phyloP scores from a whole-genome alignment of 2,113 vertebrate species.

The Semnornis frantzii region DNA sequence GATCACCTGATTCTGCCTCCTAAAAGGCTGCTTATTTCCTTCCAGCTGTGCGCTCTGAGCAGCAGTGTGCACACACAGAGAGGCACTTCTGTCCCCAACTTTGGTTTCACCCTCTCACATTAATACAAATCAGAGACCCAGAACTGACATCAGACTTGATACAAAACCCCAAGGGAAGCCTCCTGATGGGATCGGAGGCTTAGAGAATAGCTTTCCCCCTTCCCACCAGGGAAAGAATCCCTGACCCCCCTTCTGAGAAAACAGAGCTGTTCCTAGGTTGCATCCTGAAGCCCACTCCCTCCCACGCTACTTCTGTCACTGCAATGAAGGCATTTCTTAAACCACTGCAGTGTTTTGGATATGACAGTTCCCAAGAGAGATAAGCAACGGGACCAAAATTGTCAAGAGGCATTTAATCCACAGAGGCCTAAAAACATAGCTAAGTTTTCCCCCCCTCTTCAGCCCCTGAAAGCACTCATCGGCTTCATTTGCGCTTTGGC shows the following conservation, averaged over 20 bases:
- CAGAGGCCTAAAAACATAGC: not conserved
- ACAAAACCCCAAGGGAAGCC: not conserved
- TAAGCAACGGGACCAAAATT: not conserved
- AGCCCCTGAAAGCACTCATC: not conserved
- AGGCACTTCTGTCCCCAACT: not conserved
- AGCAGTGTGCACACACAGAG: not conserved
- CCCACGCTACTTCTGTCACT: not conserved
- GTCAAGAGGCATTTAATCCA: not conserved
- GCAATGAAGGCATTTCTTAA: not conserved
- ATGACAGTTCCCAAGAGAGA: not conserved
- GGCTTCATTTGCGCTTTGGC: not conserved
- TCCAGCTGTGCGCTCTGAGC: not conserved
- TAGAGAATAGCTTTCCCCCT: not conserved
- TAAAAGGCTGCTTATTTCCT: conserved; percentile 34
- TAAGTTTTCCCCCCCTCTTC: not conserved
- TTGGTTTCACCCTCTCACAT: not conserved
- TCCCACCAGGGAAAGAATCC: not conserved
- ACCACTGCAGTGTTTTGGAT: not conserved
- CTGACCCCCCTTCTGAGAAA: not conserved
- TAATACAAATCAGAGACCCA: not conserved
- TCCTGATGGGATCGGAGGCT: not conserved
- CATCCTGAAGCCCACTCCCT: not conserved
- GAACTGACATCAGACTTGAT: not conserved
- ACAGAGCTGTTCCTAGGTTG: not conserved
- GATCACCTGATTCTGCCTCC: conserved; percentile 45